Conservation (phyloP, 2,113 vertebrate genomes). For the Thryonomys swinderianus region DNA sequence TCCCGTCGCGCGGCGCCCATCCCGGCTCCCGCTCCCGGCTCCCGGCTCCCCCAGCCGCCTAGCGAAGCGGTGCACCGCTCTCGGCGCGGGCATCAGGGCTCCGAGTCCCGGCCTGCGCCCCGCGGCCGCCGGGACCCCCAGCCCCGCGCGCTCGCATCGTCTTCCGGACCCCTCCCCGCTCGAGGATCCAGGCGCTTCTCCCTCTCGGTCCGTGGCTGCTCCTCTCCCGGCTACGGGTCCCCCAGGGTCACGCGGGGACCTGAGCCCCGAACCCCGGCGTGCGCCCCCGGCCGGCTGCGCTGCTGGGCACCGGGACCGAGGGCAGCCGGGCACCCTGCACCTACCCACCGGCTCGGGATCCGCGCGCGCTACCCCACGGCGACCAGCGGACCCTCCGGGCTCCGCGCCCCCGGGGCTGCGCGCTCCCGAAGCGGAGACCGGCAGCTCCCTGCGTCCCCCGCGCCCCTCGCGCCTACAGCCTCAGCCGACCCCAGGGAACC, state of each 20-base stretch:
- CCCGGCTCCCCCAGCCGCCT: no score
- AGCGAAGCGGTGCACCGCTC: not conserved
- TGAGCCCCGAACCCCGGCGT: not conserved
- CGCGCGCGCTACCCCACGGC: not conserved
- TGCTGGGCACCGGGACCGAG: not conserved
- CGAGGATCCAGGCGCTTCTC: not conserved
- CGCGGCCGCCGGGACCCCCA: not conserved
- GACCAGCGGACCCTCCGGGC: not conserved
- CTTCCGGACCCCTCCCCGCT: not conserved
- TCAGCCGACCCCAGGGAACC: not conserved
- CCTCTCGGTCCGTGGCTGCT: not conserved
- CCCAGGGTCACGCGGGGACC: not conserved
- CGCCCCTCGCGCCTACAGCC: not conserved
- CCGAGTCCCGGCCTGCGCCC: not conserved
- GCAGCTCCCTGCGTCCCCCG: not conserved
- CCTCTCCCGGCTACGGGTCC: not conserved
- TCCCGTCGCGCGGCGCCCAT: not conserved
- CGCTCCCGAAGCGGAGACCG: constrained; percentile 47
- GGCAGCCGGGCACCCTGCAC: not conserved
- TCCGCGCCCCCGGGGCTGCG: not conserved
- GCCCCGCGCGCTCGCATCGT: not conserved
- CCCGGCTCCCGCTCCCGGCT: not conserved
- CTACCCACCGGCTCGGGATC: not conserved
- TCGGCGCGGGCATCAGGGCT: not conserved
- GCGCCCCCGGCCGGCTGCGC: not conserved